Evolutionary conservation across 2,888 invertebrate species (phyloP).

Genomic region (Lepidocyrtoides sp.): DNA sequence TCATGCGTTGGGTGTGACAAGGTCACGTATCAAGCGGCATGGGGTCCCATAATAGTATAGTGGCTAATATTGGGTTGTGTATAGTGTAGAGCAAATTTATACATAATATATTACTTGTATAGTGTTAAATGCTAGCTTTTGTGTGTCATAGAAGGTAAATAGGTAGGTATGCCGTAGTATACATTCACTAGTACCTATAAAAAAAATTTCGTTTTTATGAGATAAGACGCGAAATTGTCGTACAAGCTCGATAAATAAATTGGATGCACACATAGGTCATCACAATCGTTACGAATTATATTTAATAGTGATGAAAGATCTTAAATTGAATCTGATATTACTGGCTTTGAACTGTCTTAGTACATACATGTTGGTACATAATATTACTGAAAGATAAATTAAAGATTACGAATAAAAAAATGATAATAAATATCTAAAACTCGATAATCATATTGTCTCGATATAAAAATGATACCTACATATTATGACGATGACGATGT

Average conservation of each 20-base stretch:
- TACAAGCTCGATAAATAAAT: constrained; percentile 4
- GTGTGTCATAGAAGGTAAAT: too few relatives aligned
- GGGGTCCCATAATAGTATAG: background rate
- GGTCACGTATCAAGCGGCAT: constrained; percentile 55
- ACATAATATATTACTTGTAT: too few relatives aligned
- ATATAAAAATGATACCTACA: background rate
- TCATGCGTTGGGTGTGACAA: constrained; percentile 78
- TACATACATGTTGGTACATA: too few relatives aligned
- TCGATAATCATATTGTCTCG: constrained; percentile 23
- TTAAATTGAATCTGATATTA: constrained; percentile 22
- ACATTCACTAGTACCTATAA: too few relatives aligned
- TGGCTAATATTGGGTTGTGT: background rate
- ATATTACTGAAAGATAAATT: too few relatives aligned
- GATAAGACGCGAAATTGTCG: constrained; percentile 6
- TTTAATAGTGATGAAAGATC: background rate
- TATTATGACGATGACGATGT: background rate
- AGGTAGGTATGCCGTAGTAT: too few relatives aligned
- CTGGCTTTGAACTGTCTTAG: background rate
- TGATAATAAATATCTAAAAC: too few relatives aligned
- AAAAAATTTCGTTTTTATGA: background rate
- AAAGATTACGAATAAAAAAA: background rate
- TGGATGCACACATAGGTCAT: constrained; percentile 20
- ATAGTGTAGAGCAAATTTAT: background rate
- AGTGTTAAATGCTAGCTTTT: too few relatives aligned
- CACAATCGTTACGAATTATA: background rate